These are phyloP conservation scores for Periophthalmus modestus DNA, from an alignment of 2,113 vertebrate species.

Conservation along the genomic window DNA sequence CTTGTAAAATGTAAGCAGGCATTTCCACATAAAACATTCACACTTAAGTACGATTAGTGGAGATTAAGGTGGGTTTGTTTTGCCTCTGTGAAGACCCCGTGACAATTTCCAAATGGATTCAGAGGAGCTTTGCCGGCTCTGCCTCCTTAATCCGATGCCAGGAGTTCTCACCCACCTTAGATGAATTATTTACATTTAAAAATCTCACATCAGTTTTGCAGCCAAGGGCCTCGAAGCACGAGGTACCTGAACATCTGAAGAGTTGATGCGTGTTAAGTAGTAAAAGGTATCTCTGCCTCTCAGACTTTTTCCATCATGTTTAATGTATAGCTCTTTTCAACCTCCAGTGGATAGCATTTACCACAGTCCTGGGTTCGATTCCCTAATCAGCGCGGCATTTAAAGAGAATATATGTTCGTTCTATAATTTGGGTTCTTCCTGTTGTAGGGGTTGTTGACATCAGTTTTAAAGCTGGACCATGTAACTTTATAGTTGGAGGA, in stretches of 20 bases:
- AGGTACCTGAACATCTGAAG: constrained; percentile 40
- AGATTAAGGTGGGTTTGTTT: constrained; percentile 77
- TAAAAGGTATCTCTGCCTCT: constrained; percentile 40
- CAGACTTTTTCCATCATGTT: not conserved
- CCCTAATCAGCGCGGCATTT: too few species aligned
- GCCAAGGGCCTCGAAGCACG: constrained; percentile 38
- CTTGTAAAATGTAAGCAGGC: constrained; percentile 69
- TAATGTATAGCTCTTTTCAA: not conserved
- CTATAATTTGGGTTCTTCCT: too few species aligned
- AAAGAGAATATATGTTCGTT: too few species aligned
- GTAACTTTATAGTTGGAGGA: too few species aligned
- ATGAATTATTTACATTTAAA: constrained; percentile 63
- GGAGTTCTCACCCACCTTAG: constrained; percentile 67
- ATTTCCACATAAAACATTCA: constrained; percentile 75
- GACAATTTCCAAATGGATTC: constrained; percentile 74
- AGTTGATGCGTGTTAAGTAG: constrained; percentile 7
- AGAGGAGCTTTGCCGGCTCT: constrained; percentile 59
- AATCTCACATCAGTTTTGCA: constrained; percentile 47
- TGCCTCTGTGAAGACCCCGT: constrained; percentile 66
- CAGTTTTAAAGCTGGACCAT: too few species aligned
- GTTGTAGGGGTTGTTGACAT: too few species aligned
- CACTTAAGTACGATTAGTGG: constrained; percentile 75
- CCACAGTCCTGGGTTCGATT: too few species aligned
- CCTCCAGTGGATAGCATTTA: not conserved
- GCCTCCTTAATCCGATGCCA: constrained; percentile 68